Evolutionary conservation across 2,888 invertebrate species (phyloP).

Genomic region (Barypeithes pellucidus): DNA sequence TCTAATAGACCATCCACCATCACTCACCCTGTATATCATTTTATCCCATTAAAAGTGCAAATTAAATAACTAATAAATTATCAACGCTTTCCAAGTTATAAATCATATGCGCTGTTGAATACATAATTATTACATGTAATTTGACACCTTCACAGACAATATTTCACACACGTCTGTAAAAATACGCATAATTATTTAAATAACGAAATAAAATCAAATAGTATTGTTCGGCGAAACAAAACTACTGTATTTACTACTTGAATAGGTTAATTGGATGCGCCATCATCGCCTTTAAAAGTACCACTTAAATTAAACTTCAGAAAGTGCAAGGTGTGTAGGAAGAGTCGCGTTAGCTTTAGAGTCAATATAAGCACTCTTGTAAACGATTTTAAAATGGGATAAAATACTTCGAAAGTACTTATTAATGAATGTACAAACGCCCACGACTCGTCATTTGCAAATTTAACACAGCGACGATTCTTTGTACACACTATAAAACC

Average conservation of each 20-base stretch:
- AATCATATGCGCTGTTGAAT: constrained; percentile 28
- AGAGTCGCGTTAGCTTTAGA: constrained; percentile 55
- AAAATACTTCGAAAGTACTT: constrained; percentile 55
- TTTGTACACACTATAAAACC: constrained; percentile 54
- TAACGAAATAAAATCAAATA: constrained; percentile 34
- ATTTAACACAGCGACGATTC: constrained; percentile 53
- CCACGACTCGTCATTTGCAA: constrained; percentile 59
- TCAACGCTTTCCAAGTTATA: constrained; percentile 18
- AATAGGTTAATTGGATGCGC: constrained; percentile 59
- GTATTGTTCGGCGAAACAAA: constrained; percentile 44
- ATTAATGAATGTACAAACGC: constrained; percentile 57
- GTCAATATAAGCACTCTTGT: constrained; percentile 59
- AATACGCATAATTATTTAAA: constrained; percentile 45
- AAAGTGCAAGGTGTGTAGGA: constrained; percentile 57
- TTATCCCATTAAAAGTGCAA: not conserved
- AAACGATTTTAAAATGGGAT: constrained; percentile 56
- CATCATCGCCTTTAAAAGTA: constrained; percentile 54
- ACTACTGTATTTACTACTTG: constrained; percentile 53
- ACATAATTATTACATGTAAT: constrained; percentile 44
- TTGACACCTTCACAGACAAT: constrained; percentile 46
- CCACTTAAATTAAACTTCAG: constrained; percentile 56
- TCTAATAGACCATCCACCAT: too few species aligned
- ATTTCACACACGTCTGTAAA: constrained; percentile 50
- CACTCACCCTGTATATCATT: too few species aligned
- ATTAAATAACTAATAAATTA: constrained; percentile 9